Evolutionary conservation across 2,888 invertebrate species (phyloP).

Genomic region (Drepanosiphum platanoidis): DNA sequence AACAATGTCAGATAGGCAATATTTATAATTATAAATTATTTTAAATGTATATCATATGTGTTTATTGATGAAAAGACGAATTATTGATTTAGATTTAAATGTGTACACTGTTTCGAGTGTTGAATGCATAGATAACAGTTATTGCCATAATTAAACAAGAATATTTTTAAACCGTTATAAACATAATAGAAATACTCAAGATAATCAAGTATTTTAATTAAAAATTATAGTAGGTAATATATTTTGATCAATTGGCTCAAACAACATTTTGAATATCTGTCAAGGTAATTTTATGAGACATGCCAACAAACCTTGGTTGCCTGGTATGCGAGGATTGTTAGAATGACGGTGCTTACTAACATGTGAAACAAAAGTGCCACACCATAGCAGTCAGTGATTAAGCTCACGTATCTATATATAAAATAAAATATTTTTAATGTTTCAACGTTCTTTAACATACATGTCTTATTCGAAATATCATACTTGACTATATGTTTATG

Average conservation of each 20-base stretch:
- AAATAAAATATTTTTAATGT: background rate
- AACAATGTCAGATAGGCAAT: background rate
- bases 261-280: constrained; percentile 3
- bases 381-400: constrained; percentile 85
- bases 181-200: background rate
- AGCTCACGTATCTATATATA: constrained; percentile 76
- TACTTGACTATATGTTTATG: constrained; percentile 90
- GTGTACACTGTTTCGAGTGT: background rate
- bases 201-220: background rate
- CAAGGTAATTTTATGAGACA: constrained; percentile 1
- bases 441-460: background rate
- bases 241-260: background rate
- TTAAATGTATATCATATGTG: too few relatives aligned
- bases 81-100: background rate
- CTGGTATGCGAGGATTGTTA: constrained; percentile 85
- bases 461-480: constrained; percentile 64
- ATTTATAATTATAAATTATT: background rate
- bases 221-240: background rate
- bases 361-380: constrained; percentile 85
- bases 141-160: background rate
- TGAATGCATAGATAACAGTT: background rate
- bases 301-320: constrained; percentile 78
- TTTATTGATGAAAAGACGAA: too few relatives aligned
- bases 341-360: constrained; percentile 84
- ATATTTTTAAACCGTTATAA: background rate